A percentile compares a stretch with the other conserved stretches of the same genome.
Conservation (phyloP, 1,140 invertebrate species). For the Aphelenchoides besseyi region DNA sequence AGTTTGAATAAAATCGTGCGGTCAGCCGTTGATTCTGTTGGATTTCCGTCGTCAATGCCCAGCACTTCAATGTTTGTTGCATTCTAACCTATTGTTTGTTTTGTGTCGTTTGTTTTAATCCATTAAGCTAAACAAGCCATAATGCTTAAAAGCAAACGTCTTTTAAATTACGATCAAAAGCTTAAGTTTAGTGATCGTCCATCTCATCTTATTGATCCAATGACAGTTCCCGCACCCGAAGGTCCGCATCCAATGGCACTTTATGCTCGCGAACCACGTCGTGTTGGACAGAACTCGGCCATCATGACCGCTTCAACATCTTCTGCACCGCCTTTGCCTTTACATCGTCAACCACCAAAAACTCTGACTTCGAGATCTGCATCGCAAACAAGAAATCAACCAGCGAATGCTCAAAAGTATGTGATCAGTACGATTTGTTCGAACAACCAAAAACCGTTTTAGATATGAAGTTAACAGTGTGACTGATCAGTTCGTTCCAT, state of each 20-base stretch:
- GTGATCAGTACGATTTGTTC: slow-evolving; percentile 10
- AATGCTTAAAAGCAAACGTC: background rate
- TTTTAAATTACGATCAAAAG: background rate
- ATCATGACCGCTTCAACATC: background rate
- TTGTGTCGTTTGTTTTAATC: background rate
- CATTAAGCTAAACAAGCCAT: no score
- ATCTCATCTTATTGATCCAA: background rate
- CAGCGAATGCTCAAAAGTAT: background rate
- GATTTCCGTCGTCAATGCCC: slow-evolving; percentile 20
- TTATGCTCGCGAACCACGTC: slow-evolving; percentile 36
- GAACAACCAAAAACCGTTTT: slow-evolving; percentile 5
- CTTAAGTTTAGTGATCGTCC: background rate
- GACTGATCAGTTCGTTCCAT: slow-evolving; percentile 47
- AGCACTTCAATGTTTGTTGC: slow-evolving; percentile 27
- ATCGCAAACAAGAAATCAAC: background rate
- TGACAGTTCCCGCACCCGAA: slow-evolving; percentile 31
- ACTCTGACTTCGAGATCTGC: background rate
- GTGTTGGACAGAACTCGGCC: slow-evolving; percentile 28
- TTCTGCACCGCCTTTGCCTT: background rate
- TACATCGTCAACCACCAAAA: slow-evolving; percentile 3
- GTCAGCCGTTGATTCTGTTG: background rate
- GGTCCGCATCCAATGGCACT: slow-evolving; percentile 35
- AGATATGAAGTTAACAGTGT: slow-evolving; percentile 22
- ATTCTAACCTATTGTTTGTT: slow-evolving; percentile 3
- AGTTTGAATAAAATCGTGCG: slow-evolving; percentile 15